Evolutionary conservation across 1,140 invertebrate species (phyloP).

Genomic region (Drosophila littoralis): DNA sequence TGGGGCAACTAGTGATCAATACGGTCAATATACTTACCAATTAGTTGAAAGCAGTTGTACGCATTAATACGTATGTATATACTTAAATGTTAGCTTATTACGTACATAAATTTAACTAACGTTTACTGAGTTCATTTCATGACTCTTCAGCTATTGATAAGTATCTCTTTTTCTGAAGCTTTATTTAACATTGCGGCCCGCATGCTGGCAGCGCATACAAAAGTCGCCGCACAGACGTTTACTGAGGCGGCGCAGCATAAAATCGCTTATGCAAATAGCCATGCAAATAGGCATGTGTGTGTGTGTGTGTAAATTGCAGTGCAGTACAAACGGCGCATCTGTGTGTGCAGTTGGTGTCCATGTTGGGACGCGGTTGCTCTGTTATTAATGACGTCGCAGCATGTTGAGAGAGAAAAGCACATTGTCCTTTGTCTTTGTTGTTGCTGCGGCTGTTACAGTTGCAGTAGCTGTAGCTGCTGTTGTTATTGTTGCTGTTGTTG

Average conservation of each 20-base stretch:
- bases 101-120: slow-evolving; percentile 14
- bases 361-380: slow-evolving; percentile 47
- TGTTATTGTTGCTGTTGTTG: slow-evolving; percentile 37
- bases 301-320: slow-evolving; percentile 38
- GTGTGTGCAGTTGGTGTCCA: slow-evolving; percentile 34
- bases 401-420: slow-evolving; percentile 50
- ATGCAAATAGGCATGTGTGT: slow-evolving; percentile 28
- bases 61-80: slow-evolving; percentile 6
- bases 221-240: slow-evolving; percentile 28
- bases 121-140: slow-evolving; percentile 17
- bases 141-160: slow-evolving; percentile 4
- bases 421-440: slow-evolving; percentile 29
- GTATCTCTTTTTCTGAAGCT: slow-evolving; percentile 1
- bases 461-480: slow-evolving; percentile 22
- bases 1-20: slow-evolving; percentile 26
- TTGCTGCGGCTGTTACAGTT: slow-evolving; percentile 14
- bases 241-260: slow-evolving; percentile 65
- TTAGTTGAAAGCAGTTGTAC: slow-evolving; percentile 24
- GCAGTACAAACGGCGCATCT: slow-evolving; percentile 25
- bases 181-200: slow-evolving; percentile 7
- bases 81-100: not conserved
- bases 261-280: slow-evolving; percentile 78
- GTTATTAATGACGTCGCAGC: slow-evolving; percentile 74
- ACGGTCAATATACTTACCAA: slow-evolving; percentile 32
- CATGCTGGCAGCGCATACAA: slow-evolving; percentile 48